Base-by-base conservation (phyloP, 2,113 vertebrate genomes). In the Podilymbus podiceps region DNA sequence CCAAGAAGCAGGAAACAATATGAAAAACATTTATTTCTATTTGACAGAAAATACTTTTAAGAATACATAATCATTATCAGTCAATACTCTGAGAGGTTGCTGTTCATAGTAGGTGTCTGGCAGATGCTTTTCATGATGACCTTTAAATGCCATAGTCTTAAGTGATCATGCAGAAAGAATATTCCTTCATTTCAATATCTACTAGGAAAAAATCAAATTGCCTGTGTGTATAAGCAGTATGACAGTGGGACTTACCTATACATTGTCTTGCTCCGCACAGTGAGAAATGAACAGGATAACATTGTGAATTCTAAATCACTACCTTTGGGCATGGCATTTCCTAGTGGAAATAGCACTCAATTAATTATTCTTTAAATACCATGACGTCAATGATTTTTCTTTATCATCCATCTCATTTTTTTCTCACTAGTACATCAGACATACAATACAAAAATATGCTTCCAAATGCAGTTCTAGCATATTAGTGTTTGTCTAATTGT, bases 71-170 rank as follows among this genome's bases (percentile, higher is more conserved):
- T 93, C 93, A 91, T 94, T 96, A 94, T 97, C 95, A 93, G 96
- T 91, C 97, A 95, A 93, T 88, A 91, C 53, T 77, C 93, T 85
- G 85, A 96, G 96, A 95, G 79, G 85, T 58, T 96, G 73, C 85
- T 91, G 93, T 72, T 98, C 96, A 95, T 88, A 85, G 72, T 53
- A 88, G 83, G 58, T 96, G 89, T 93, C 95, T 96, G 75, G 62
- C 96, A 96, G 90, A 97, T 97, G 93, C 72, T 98, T 97, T 89
- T 95, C 82, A 33, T 75, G 60, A 97, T 98, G 97, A 97, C 98
- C 98, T 98, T 98, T 98, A 98, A 98, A 98, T 97, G 95, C 82
- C 94, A 96, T 67, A 92, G 68, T 93, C 89, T 82, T 96, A 96
- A 95, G 72, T 91, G 94, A 94, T 91, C 90, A 87, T 88, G 66